A percentile compares a stretch with the other conserved stretches of the same genome.
Evolutionary conservation across 2,888 invertebrate species (phyloP).

Genomic region (Tinea trinotella): DNA sequence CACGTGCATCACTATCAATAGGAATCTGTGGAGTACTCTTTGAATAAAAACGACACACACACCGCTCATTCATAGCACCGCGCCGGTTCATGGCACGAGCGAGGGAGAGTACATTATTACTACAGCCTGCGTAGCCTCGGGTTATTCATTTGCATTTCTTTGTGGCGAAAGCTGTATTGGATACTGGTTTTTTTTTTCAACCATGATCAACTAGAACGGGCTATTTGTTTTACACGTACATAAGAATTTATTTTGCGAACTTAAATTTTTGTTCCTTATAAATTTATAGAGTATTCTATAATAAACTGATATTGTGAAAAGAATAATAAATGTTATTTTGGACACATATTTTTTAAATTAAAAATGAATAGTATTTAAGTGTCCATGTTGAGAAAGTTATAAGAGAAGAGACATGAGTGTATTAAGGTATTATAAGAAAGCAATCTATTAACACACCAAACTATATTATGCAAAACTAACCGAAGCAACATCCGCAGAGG

Average conservation of each 20-base stretch:
- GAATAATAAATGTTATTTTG: too few species aligned
- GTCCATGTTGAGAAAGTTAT: too few species aligned
- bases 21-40: neutral
- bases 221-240: neutral
- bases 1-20: constrained; percentile 13
- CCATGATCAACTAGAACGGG: neutral
- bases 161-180: constrained; percentile 14
- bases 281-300: too few species aligned
- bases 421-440: too few species aligned
- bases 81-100: neutral
- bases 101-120: neutral
- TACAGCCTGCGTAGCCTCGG: constrained; percentile 13
- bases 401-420: neutral
- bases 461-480: constrained; percentile 38
- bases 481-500: constrained; percentile 65
- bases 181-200: neutral
- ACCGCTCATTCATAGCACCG: constrained; percentile 13
- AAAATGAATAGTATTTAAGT: too few species aligned
- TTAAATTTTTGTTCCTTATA: too few species aligned
- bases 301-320: too few species aligned
- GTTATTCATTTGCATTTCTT: constrained; percentile 16
- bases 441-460: neutral
- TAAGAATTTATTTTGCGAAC: neutral
- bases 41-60: constrained; percentile 14
- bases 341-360: too few species aligned